These are phyloP conservation scores for Tyrophagus putrescentiae DNA, from an alignment of 1,140 invertebrate species.

Conservation along the genomic window DNA sequence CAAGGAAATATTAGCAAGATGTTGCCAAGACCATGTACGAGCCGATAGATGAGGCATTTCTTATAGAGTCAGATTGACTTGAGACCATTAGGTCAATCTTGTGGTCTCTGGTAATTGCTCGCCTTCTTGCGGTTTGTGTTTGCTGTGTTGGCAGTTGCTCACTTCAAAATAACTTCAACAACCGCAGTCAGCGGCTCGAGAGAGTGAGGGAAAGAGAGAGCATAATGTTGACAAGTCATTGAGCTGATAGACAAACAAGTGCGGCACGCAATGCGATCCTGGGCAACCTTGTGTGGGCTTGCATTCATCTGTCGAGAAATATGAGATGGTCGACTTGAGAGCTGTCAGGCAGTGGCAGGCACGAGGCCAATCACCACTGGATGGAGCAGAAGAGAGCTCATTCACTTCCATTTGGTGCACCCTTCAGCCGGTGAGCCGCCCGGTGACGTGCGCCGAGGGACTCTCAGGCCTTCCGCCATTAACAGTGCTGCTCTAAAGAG, in stretches of 20 bases:
- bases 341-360: background rate
- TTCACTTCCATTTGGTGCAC: background rate
- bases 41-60: background rate
- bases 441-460: background rate
- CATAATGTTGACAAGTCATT: conserved; percentile 6
- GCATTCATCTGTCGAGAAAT: background rate
- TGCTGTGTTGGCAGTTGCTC: background rate
- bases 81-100: conserved; percentile 3
- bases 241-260: conserved; percentile 11
- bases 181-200: too few relatives aligned
- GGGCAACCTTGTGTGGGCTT: background rate
- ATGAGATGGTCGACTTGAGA: conserved; percentile 6
- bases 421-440: background rate
- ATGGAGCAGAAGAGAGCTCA: too few relatives aligned
- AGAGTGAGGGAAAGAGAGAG: background rate
- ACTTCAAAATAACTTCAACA: too few relatives aligned
- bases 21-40: background rate
- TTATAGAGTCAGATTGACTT: conserved; percentile 15
- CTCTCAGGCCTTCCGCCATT: too few relatives aligned
- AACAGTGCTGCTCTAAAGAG: too few relatives aligned
- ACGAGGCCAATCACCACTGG: background rate
- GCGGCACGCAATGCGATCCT: conserved; percentile 8
- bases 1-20: background rate
- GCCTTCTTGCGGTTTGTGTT: conserved; percentile 4
- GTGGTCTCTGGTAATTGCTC: conserved; percentile 1